Base-by-base conservation (phyloP, 1,140 invertebrate species). In the Teleopsis dalmanni region DNA sequence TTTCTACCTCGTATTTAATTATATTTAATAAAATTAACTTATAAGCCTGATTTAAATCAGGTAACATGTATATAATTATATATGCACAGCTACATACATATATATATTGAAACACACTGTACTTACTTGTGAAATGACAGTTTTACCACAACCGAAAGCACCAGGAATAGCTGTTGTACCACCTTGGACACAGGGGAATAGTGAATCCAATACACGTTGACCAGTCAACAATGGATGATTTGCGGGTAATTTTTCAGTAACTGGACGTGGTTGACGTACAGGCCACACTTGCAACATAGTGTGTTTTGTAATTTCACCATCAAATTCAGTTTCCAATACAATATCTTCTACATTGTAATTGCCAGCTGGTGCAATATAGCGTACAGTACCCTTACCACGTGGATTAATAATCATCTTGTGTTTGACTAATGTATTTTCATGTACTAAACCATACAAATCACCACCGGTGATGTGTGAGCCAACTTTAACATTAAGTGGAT, bases 121-220 rank as follows among this genome's bases (percentile, higher is more conserved):
- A 14, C 1, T 37, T 5, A 19, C 23, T 19, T 69, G 65, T 35
- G 65, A 70, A 67, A 99, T 99, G 55, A 99, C 97, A 77, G 97
- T 99, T 81, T 99, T 99, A 56, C 97, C 97, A 75, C 97, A 99
- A 74, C 80, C 80, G 73, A 83, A 82, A 59, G 80, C 79, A 55
- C 96, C 96, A 50, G 97, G 96, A 77, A 99, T 99, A 56, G 97
- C 97, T 2, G 97, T 99, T 29, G 97, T 99, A 63, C 97, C 97
- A 59, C 97, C 97, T 76, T 98, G 94, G 26, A 98, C 95, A 72
- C 94, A 95, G 33, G 97, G 97, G 79, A 99, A 99, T 1, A 99
- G 79, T 18, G 95, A 90, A 76, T 99, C 97, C 40, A 99, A 77
- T 36, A 99, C 95, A 61, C 96, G 81, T 77, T 99, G 97, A 27